phyloP scores from a whole-genome alignment of 2,113 vertebrate genomes.

The Petrocephalus microphthalmus region DNA sequence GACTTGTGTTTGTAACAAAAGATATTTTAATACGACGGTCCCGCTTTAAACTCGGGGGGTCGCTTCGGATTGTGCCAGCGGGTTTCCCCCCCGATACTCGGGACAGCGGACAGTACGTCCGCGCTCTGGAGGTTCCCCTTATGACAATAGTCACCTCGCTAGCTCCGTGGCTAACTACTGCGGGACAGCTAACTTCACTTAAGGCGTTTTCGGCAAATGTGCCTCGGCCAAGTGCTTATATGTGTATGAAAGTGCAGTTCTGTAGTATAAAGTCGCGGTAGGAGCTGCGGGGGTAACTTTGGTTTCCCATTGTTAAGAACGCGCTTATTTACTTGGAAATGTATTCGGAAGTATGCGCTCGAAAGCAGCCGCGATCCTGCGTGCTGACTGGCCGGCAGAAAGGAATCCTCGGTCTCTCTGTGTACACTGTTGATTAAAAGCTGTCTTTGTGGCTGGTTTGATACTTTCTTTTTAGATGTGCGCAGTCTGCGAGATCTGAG shows the following conservation, averaged over 20 bases:
- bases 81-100: neutral
- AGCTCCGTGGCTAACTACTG: neutral
- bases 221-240: neutral
- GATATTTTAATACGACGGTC: neutral
- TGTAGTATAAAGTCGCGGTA: neutral
- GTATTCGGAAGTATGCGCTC: neutral
- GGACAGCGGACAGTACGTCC: neutral
- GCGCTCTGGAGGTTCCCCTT: neutral
- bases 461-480: constrained; percentile 45
- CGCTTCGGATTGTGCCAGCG: no score
- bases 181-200: neutral
- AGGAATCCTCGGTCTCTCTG: neutral
- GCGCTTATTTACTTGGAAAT: neutral
- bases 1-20: constrained; percentile 7
- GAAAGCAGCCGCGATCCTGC: neutral
- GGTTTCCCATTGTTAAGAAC: neutral
- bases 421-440: neutral
- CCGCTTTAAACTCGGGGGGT: neutral
- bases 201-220: constrained; percentile 14
- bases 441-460: neutral
- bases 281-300: neutral
- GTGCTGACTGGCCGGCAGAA: neutral
- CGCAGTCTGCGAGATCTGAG: constrained; percentile 38
- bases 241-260: neutral
- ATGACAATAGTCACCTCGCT: constrained; percentile 1